A percentile compares a stretch with the other conserved stretches of the same genome.
Evolutionary conservation across 2,113 vertebrate genomes (phyloP).

Genomic region (Toxostoma redivivum): DNA sequence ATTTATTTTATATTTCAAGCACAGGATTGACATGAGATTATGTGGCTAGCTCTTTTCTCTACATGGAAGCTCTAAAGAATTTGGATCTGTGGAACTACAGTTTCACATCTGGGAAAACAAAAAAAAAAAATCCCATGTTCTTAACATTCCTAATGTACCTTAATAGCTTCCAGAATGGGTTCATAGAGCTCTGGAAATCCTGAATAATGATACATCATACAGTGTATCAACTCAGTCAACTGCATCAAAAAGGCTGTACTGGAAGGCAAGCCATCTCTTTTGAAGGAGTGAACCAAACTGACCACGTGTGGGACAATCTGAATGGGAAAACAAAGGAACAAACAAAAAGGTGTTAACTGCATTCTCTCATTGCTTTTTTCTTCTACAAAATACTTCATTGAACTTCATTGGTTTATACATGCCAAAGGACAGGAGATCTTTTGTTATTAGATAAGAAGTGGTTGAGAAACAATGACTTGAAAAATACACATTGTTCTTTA

Average conservation of each 20-base stretch:
- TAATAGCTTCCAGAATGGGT: constrained; percentile 90
- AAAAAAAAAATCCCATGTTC: not conserved
- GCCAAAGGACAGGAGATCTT: not conserved
- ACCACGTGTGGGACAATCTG: constrained; percentile 92
- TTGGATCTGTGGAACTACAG: not conserved
- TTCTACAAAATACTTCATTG: not conserved
- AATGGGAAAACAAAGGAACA: not conserved
- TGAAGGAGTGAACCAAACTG: constrained; percentile 84
- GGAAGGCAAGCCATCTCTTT: constrained; percentile 83
- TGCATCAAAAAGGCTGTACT: constrained; percentile 89
- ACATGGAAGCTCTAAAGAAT: not conserved
- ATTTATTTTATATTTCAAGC: not conserved
- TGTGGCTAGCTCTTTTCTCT: not conserved
- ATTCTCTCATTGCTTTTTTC: not conserved
- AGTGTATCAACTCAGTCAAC: constrained; percentile 89
- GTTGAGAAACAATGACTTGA: not conserved
- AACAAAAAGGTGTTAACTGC: not conserved
- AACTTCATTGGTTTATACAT: not conserved
- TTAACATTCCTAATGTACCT: constrained; percentile 73
- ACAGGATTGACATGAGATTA: not conserved
- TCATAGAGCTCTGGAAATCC: constrained; percentile 99
- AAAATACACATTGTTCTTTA: not conserved
- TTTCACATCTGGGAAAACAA: not conserved
- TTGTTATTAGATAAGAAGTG: not conserved
- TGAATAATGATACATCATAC: constrained; percentile 99